phyloP scores from a whole-genome alignment of 2,113 vertebrate species.

The Oryctolagus cuniculus region DNA sequence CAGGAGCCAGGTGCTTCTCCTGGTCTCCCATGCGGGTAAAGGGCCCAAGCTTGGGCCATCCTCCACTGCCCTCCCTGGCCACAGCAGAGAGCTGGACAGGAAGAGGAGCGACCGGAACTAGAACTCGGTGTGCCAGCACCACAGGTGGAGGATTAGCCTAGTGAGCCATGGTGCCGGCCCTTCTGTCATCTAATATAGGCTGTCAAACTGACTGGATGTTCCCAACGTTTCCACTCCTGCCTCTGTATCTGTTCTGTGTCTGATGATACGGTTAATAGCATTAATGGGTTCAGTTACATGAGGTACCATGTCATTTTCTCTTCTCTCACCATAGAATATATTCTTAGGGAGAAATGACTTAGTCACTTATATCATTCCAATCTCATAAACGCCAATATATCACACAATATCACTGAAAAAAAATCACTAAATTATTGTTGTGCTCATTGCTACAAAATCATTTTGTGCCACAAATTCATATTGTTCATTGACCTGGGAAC shows the following conservation, averaged over 20 bases:
- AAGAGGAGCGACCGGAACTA: not conserved
- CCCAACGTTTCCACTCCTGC: fast-evolving
- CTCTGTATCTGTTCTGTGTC: not conserved
- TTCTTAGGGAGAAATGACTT: not conserved
- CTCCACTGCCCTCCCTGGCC: too few relatives aligned
- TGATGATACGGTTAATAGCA: not conserved
- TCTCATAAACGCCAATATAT: not conserved
- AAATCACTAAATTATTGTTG: not conserved
- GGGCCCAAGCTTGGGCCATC: too few relatives aligned
- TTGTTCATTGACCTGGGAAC: not conserved
- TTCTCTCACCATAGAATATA: not conserved
- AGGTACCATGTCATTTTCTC: not conserved
- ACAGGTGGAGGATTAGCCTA: too few relatives aligned
- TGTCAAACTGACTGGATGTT: not conserved
- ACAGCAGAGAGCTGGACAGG: too few relatives aligned
- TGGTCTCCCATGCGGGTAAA: too few relatives aligned
- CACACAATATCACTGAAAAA: not conserved
- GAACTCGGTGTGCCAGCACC: too few relatives aligned
- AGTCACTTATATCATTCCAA: not conserved
- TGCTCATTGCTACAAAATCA: not conserved
- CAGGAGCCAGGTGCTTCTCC: too few relatives aligned
- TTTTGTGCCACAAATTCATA: not conserved
- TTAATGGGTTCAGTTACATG: fast-evolving
- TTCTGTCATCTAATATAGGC: too few relatives aligned
- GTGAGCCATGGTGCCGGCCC: too few relatives aligned